These are phyloP conservation scores for Rhinopithecus roxellana DNA, from an alignment of 2,113 vertebrate species.

Conservation along the genomic window DNA sequence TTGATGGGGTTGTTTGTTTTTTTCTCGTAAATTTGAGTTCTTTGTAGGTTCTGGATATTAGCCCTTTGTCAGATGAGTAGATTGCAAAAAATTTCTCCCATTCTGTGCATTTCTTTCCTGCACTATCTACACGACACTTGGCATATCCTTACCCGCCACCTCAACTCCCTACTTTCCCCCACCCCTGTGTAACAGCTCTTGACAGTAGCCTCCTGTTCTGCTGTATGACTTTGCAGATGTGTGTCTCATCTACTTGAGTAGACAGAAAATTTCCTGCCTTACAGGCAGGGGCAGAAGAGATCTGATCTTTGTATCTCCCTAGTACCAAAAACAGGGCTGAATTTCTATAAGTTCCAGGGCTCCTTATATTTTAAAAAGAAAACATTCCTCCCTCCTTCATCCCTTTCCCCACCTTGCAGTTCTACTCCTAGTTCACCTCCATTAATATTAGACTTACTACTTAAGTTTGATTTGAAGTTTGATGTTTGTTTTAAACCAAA, in stretches of 20 bases:
- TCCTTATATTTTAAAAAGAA: background rate
- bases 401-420: too few species aligned
- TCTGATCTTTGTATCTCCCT: background rate
- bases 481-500: constrained; percentile 10
- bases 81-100: too few species aligned
- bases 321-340: background rate
- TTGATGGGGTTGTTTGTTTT: too few species aligned
- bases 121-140: background rate
- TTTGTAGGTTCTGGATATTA: too few species aligned
- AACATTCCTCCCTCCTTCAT: background rate
- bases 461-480: background rate
- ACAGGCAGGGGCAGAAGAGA: background rate
- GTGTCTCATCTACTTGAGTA: background rate
- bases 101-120: background rate
- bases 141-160: too few species aligned
- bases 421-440: background rate
- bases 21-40: too few species aligned
- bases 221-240: background rate
- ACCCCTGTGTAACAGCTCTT: background rate
- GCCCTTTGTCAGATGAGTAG: too few species aligned
- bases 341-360: background rate
- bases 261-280: background rate
- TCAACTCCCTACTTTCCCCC: too few species aligned
- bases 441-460: background rate
- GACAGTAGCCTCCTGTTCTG: background rate